Conservation (phyloP, 2,113 vertebrate genomes). For the Cavia aperea region DNA sequence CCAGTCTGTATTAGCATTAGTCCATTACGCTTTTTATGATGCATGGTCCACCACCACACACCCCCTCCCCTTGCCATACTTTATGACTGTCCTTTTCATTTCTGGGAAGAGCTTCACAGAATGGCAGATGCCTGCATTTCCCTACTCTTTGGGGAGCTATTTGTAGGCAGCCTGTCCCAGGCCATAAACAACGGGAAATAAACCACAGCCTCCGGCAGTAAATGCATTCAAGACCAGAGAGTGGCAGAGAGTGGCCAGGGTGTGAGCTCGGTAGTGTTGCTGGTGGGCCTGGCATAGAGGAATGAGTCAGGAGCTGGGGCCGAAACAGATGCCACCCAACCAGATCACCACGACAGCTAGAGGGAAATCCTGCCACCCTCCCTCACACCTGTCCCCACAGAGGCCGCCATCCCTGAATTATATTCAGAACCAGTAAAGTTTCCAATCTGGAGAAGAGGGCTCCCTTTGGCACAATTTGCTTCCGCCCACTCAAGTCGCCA, state of each 20-base stretch:
- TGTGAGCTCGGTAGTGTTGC: neutral
- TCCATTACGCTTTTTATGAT: conserved; percentile 56
- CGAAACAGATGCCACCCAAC: neutral
- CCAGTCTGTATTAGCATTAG: conserved; percentile 63
- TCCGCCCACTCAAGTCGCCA: neutral
- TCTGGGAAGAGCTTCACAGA: conserved; percentile 58
- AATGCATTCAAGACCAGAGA: neutral
- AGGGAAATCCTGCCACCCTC: neutral
- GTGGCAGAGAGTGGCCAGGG: neutral
- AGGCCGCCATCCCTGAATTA: neutral
- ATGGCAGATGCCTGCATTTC: conserved; percentile 61
- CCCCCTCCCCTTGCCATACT: conserved; percentile 34
- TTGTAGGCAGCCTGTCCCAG: conserved; percentile 56
- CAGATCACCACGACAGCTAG: neutral
- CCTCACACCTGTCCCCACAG: neutral
- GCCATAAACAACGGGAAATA: conserved; percentile 14
- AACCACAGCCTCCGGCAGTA: neutral
- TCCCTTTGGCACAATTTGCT: neutral
- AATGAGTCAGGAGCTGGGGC: neutral
- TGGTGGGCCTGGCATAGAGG: neutral
- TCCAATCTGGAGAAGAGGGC: neutral
- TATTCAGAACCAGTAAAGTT: neutral
- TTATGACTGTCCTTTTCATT: conserved; percentile 65
- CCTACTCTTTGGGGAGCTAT: conserved; percentile 62
- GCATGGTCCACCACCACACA: conserved; percentile 27